A percentile compares a stretch with the other conserved stretches of the same genome.
phyloP scores from a whole-genome alignment of 1,140 invertebrate genomes.

The Heliconius nattereri region DNA sequence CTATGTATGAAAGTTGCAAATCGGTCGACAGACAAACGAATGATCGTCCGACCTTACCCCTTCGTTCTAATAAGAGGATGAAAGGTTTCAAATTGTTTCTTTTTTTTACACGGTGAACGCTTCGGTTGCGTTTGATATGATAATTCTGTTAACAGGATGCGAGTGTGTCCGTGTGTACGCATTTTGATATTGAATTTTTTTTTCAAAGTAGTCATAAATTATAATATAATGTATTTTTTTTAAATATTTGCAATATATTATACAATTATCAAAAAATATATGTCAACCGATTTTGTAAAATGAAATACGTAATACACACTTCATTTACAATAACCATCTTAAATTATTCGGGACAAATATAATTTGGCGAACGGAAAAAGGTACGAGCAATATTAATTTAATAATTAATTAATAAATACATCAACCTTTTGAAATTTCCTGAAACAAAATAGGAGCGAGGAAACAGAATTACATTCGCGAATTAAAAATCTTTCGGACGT shows the following conservation, averaged over 20 bases:
- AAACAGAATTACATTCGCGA: not conserved
- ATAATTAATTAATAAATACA: slow-evolving; percentile 15
- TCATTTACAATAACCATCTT: not conserved
- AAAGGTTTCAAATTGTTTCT: slow-evolving; percentile 73
- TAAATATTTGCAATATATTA: too few relatives aligned
- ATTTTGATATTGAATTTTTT: slow-evolving; percentile 48
- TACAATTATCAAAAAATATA: too few relatives aligned
- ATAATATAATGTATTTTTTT: slow-evolving; percentile 22
- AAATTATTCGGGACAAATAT: slow-evolving; percentile 13
- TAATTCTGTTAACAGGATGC: slow-evolving; percentile 74
- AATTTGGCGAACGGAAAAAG: slow-evolving; percentile 1
- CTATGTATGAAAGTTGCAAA: slow-evolving; percentile 39
- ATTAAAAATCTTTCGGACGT: slow-evolving; percentile 19
- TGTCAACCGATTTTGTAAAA: too few relatives aligned
- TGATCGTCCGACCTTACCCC: slow-evolving; percentile 52
- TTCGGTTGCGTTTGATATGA: slow-evolving; percentile 75
- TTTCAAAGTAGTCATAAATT: slow-evolving; percentile 32
- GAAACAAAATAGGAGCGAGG: slow-evolving; percentile 1
- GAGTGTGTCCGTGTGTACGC: slow-evolving; percentile 63
- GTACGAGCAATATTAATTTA: slow-evolving; percentile 2
- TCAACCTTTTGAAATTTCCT: slow-evolving; percentile 4
- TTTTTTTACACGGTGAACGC: slow-evolving; percentile 66
- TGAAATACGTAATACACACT: too few relatives aligned
- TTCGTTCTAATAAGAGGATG: slow-evolving; percentile 71
- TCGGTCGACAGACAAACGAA: slow-evolving; percentile 35